Base-by-base conservation (phyloP, 1,140 invertebrate genomes). In the Pteromalus puparum region DNA sequence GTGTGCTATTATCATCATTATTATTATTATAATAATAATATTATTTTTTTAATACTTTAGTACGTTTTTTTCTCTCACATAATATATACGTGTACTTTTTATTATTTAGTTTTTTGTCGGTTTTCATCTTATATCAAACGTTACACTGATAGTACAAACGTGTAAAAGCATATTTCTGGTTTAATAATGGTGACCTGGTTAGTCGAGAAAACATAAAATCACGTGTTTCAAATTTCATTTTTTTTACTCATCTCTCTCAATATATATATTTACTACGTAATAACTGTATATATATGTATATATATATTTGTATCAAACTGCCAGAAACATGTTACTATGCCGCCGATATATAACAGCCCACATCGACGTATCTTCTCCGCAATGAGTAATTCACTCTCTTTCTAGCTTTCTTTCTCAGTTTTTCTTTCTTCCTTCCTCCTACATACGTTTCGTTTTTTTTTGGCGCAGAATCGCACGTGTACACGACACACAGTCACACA, bases 151-250 rank as follows among this genome's bases (percentile, higher is more conserved):
- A 13, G 83, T 84, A 84, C 70, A 84, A 84, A 84, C 30, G 78
- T 84, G 83, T 80, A 84, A 84, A 84, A 84, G 61, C 83, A 84
- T 84, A 84, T 81, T 81, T 81, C 72, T 78, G 75, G 12, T 82
- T 76, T 24, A 61, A 61, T 61, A 24, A 48, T 78, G 38, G 24
- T 78, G 65, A 83, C 76, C 61, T 77, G 42, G 61, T 78, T 73
- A 48, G 61, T 76, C 30, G 34, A 83, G 28, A 72, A 70, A 83
- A 78, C 82, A 77, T 77, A 83, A 83, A 67, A 78, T 48, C 38
- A 77, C n/a, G 48, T 15, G 34, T 78, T 77, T 74, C 24, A 72
- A 72, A 34, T 78, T 65, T 82, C 30, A 42, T 65, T 83, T 83
- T 77, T 53, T 75, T 38, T 65, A 28, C 46, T 77, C 75, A 34